These are phyloP conservation scores for Thysanoteuthis rhombus DNA, from an alignment of 2,888 invertebrate species.

Conservation along the genomic window DNA sequence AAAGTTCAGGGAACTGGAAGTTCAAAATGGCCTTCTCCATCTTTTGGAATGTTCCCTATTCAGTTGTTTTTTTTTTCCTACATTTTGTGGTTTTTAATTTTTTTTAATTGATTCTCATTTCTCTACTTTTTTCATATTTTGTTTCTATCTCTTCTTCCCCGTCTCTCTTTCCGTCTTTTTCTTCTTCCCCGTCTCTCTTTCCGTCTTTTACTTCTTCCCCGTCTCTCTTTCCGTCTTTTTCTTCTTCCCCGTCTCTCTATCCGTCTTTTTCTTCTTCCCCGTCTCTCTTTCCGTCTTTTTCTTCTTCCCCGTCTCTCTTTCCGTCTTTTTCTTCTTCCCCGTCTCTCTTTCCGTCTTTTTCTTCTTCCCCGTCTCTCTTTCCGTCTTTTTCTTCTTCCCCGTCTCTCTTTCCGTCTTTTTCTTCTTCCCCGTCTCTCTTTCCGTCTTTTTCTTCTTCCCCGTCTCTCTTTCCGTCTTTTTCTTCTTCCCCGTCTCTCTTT, in stretches of 20 bases:
- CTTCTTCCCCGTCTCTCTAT: not conserved
- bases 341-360: not conserved
- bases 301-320: not conserved
- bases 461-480: not conserved
- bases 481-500: too few species aligned
- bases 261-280: not conserved
- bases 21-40: too few species aligned
- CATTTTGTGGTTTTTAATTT: too few species aligned
- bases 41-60: too few species aligned
- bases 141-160: too few species aligned
- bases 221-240: not conserved
- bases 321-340: not conserved
- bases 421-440: not conserved
- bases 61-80: not conserved
- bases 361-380: not conserved
- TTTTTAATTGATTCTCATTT: too few species aligned
- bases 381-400: not conserved
- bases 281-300: not conserved
- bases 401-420: not conserved
- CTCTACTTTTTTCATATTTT: too few species aligned
- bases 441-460: not conserved
- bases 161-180: too few species aligned
- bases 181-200: not conserved
- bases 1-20: too few species aligned
- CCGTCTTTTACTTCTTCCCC: not conserved